phyloP scores from a whole-genome alignment of 2,797 vertebrate genomes.

The Harpagifer antarcticus region DNA sequence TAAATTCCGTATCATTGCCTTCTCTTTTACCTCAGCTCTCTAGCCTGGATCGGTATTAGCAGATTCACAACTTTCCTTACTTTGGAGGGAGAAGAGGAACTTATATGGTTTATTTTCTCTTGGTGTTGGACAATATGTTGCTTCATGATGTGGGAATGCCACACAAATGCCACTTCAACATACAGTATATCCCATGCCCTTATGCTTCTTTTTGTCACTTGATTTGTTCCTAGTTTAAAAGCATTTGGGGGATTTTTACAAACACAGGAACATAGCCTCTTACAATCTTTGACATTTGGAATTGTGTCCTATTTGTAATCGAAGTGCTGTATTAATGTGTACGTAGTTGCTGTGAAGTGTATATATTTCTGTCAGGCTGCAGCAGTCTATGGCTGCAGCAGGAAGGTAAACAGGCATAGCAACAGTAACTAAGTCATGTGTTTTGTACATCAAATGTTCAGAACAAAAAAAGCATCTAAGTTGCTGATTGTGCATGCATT shows the following conservation, averaged over 20 bases:
- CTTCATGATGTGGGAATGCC: background rate
- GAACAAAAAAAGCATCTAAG: background rate
- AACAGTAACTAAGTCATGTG: background rate
- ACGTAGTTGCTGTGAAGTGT: too few species aligned
- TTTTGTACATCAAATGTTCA: background rate
- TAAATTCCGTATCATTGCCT: constrained; percentile 64
- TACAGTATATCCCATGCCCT: too few species aligned
- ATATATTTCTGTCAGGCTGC: too few species aligned
- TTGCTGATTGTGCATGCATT: background rate
- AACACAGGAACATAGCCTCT: too few species aligned
- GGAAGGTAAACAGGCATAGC: background rate
- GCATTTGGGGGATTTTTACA: too few species aligned
- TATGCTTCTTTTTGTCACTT: too few species aligned
- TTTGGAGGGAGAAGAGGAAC: background rate
- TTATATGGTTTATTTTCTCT: background rate
- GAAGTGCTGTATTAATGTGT: too few species aligned
- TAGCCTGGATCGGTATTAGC: constrained; percentile 33
- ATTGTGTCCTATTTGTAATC: too few species aligned
- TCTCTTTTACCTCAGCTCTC: constrained; percentile 52
- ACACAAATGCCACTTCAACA: too few species aligned
- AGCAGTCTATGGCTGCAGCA: background rate
- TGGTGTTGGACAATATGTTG: constrained; percentile 2
- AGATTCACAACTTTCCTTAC: constrained; percentile 21
- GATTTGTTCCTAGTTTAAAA: too few species aligned
- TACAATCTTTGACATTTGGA: too few species aligned